Base-by-base conservation (phyloP, 2,113 vertebrate species). In the Nestor notabilis region DNA sequence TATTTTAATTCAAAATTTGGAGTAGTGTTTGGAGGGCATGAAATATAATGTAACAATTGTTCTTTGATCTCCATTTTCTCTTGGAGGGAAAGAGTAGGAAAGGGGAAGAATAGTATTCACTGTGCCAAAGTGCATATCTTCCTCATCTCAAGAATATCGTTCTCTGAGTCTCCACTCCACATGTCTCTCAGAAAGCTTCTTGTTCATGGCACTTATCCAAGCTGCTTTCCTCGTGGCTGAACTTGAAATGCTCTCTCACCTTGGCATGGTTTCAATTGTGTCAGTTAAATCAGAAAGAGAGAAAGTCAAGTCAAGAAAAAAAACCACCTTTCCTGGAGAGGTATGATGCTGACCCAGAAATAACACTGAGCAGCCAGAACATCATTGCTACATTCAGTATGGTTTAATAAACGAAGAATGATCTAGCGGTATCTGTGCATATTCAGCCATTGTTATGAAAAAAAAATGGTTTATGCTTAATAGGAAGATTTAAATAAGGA, bases 181-280 rank as follows among this genome's bases (percentile, higher is more conserved):
- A 66, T 96, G 91, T 89, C 64, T 92, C 94, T 94, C 96, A 69
- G 83, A 97, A 98, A 97, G 94, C 68, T 93, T 49, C 87, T 78
- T 96, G 96, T 91, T 79, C 70, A 35, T 98, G 98, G 97, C 98
- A 95, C 64, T 91, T 71, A 19, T 77, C 97, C 98, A 98, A 98
- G 84, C 87, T 95, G 72, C 88, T 95, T 96, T 97, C 71, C 97
- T 97, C 96, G 74, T 55, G 95, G 94, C 75, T 97, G 97, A 98
- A 98, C 97, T 97, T 95, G 28, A 97, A 98, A 97, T 97, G 97
- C 93, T 97, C 93, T 92, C 89, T 96, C 96, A 96, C 95, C 83
- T 97, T 98, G 98, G 98, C 98, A 94, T 89, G 69, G 70, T 97
- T 98, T 98, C 98, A 98, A 96, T 91, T 97, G 82, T 98, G 97